Evolutionary conservation across 2,797 vertebrate species (phyloP).

Genomic region (Glyptemys insculpta): DNA sequence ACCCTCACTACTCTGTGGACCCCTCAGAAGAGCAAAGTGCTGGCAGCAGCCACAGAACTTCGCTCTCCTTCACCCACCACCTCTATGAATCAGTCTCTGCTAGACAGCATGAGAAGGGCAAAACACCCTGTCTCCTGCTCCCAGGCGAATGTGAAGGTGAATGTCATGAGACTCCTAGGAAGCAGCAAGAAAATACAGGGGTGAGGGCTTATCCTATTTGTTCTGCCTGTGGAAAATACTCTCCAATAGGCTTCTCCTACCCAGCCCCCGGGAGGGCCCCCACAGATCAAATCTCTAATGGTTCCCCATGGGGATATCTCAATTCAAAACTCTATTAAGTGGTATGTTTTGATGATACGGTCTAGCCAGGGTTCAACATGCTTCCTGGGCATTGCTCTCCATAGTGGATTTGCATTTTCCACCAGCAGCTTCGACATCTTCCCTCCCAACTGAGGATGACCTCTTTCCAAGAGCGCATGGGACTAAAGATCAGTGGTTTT

Average conservation of each 20-base stretch:
- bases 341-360: not conserved
- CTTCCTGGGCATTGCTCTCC: not conserved
- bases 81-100: fast-evolving
- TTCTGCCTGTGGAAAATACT: not conserved
- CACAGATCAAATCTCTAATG: not conserved
- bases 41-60: not conserved
- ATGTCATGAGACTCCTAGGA: not conserved
- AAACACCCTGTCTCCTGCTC: not conserved
- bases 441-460: not conserved
- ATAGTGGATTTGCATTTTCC: not conserved
- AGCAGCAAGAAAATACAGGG: not conserved
- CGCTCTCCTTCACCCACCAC: not conserved
- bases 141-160: not conserved
- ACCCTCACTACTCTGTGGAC: not conserved
- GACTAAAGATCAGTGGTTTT: not conserved
- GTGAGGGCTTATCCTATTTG: not conserved
- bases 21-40: not conserved
- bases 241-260: not conserved
- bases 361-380: not conserved
- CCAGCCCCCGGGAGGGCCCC: not conserved
- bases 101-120: not conserved
- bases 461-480: not conserved
- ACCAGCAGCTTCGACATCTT: not conserved
- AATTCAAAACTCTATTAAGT: not conserved
- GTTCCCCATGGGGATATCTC: not conserved